These are phyloP conservation scores for Akabosia matsudoensis DNA, from an alignment of 1,140 invertebrate species.

Conservation along the genomic window DNA sequence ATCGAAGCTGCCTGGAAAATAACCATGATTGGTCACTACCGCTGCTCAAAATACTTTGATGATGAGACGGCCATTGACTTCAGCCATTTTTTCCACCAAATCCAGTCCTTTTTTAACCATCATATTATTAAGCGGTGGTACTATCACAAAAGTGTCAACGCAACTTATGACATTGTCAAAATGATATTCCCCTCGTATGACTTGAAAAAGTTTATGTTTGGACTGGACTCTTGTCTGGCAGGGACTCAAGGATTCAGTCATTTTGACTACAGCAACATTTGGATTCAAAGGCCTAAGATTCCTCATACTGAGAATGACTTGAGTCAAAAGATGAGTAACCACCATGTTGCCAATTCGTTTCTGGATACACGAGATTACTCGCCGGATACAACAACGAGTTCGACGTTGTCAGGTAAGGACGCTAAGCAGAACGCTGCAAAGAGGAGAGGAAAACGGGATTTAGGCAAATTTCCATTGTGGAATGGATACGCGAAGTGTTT, in stretches of 20 bases:
- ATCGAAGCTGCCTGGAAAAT: slow-evolving; percentile 12
- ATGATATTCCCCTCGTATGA: slow-evolving; percentile 11
- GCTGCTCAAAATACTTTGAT: background rate
- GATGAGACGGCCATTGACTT: background rate
- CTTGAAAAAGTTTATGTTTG: slow-evolving; percentile 3
- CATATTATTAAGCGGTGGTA: background rate
- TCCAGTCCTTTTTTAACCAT: background rate
- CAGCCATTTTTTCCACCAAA: background rate
- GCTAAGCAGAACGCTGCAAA: background rate
- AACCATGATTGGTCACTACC: slow-evolving; percentile 3
- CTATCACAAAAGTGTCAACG: background rate
- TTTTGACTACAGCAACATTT: background rate
- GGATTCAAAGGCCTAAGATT: slow-evolving; percentile 7
- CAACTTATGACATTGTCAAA: background rate
- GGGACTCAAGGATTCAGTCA: background rate
- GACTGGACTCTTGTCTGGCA: background rate
- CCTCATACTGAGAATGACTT: background rate
- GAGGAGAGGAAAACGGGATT: background rate
- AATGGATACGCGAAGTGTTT: background rate
- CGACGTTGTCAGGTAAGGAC: background rate
- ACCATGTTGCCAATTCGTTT: background rate
- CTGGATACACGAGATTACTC: background rate
- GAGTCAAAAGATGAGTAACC: background rate
- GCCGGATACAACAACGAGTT: background rate
- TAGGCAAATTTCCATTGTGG: background rate